These are phyloP conservation scores for Drosophila kanekoi DNA, from an alignment of 2,888 invertebrate genomes.

Conservation along the genomic window DNA sequence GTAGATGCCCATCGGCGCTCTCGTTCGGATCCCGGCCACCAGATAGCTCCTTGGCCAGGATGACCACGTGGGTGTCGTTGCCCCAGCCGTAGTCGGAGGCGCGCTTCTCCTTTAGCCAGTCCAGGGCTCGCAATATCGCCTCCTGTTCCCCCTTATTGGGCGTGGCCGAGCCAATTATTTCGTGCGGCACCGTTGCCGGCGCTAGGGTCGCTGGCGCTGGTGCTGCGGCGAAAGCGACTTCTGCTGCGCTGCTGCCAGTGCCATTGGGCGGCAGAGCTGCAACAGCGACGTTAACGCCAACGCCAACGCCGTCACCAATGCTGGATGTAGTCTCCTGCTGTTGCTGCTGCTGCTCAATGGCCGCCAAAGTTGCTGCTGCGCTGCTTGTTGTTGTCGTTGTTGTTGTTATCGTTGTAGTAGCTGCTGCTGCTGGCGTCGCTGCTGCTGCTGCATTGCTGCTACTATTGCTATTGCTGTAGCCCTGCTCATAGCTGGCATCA, in stretches of 20 bases:
- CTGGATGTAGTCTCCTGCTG: slow-evolving; percentile 28
- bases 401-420: slow-evolving; percentile 8
- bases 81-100: slow-evolving; percentile 93
- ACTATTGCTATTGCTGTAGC: slow-evolving; percentile 21
- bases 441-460: slow-evolving; percentile 5
- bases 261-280: slow-evolving; percentile 36
- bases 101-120: slow-evolving; percentile 91
- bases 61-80: slow-evolving; percentile 93
- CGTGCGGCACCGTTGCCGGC: slow-evolving; percentile 65
- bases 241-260: slow-evolving; percentile 12
- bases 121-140: slow-evolving; percentile 87
- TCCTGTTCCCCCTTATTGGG: slow-evolving; percentile 84
- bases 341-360: slow-evolving; percentile 31
- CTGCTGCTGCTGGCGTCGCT: slow-evolving; percentile 1
- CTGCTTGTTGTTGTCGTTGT: slow-evolving; percentile 28
- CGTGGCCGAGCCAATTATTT: slow-evolving; percentile 84
- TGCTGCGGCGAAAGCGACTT: background rate
- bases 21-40: slow-evolving; percentile 84
- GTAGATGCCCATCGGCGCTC: slow-evolving; percentile 83
- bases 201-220: slow-evolving; percentile 7
- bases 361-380: slow-evolving; percentile 36
- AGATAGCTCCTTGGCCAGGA: slow-evolving; percentile 90
- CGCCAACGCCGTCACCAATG: slow-evolving; percentile 4
- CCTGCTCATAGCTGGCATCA: slow-evolving; percentile 59
- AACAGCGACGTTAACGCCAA: background rate